Conservation (phyloP, 2,888 invertebrate species). For the Poecilus cupreus region DNA sequence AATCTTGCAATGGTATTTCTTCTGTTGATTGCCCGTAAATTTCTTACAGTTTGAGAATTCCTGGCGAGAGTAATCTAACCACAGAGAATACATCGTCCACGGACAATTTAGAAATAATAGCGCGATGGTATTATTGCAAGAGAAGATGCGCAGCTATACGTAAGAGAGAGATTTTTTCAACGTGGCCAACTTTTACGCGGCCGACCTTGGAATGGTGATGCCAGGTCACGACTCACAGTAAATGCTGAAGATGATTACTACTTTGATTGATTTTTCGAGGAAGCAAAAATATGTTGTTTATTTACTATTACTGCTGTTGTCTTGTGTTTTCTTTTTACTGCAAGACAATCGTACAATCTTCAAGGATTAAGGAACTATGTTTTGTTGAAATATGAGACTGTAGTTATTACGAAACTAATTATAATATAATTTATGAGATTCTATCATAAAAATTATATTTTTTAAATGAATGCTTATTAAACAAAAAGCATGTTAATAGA, state of each 20-base stretch:
- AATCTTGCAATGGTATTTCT: too few relatives aligned
- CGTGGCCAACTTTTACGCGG: slow-evolving; percentile 17
- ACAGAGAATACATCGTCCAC: neutral
- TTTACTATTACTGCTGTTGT: slow-evolving; percentile 29
- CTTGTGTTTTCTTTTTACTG: neutral
- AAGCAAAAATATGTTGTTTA: slow-evolving; percentile 14
- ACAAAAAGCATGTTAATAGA: neutral
- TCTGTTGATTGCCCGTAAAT: too few relatives aligned
- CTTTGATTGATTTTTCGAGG: slow-evolving; percentile 41
- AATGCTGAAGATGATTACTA: slow-evolving; percentile 33
- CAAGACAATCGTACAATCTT: neutral
- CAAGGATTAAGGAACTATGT: slow-evolving; percentile 3
- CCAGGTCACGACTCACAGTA: slow-evolving; percentile 31
- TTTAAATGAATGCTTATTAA: too few relatives aligned
- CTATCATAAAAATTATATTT: neutral
- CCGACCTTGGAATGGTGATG: slow-evolving; percentile 15
- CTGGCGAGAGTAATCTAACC: neutral
- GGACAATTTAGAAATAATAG: slow-evolving; percentile 13
- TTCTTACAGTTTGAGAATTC: neutral
- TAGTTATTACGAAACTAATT: neutral
- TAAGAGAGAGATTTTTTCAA: slow-evolving; percentile 2
- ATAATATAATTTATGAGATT: neutral
- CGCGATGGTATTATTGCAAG: neutral
- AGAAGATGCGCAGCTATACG: slow-evolving; percentile 22
- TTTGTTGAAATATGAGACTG: neutral